These are phyloP conservation scores for Oreochromis grahami DNA, from an alignment of 2,797 vertebrate species.

Conservation along the genomic window DNA sequence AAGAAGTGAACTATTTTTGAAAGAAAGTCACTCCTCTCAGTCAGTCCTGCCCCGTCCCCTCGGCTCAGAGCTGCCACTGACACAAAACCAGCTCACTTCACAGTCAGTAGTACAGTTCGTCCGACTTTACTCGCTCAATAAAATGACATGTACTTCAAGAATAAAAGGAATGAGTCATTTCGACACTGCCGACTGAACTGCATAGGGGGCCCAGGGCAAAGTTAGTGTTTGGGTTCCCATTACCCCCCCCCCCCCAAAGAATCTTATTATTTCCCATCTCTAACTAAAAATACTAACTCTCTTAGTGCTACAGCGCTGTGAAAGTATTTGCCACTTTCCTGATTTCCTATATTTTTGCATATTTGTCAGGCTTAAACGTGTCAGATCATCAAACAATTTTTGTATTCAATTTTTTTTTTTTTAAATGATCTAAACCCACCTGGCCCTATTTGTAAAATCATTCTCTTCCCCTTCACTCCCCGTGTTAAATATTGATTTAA, in stretches of 20 bases:
- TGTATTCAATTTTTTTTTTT: no score
- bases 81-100: not conserved
- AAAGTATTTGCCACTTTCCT: no score
- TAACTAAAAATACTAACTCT: not conserved
- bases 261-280: not conserved
- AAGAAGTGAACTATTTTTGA: slow-evolving; percentile 49
- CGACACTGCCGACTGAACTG: not conserved
- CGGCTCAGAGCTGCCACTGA: not conserved
- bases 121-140: not conserved
- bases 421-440: no score
- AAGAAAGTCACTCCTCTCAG: slow-evolving; percentile 60
- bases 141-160: not conserved
- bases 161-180: not conserved
- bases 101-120: not conserved
- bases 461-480: not conserved
- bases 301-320: no score
- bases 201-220: not conserved
- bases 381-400: no score
- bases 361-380: no score
- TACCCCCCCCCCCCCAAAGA: not conserved
- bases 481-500: not conserved
- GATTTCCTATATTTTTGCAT: no score
- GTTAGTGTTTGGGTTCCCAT: not conserved
- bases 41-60: slow-evolving; percentile 24
- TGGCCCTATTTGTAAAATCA: not conserved